Percentiles rank a stretch among this genome's conserved stretches.
phyloP scores from a whole-genome alignment of 1,140 invertebrate genomes.

The Solenopsis fugax region DNA sequence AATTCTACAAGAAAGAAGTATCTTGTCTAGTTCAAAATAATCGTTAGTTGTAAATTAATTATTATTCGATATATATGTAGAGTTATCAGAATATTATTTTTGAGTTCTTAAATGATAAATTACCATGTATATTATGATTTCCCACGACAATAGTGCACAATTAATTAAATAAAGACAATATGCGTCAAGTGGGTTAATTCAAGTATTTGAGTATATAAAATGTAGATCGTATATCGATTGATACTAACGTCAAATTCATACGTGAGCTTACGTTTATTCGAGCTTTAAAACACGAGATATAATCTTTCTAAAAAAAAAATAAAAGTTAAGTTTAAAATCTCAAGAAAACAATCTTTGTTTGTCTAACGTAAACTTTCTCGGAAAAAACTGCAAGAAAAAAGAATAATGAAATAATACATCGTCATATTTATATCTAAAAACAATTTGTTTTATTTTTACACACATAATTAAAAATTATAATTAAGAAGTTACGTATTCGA shows the following conservation, averaged over 20 bases:
- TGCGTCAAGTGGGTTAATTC: constrained; percentile 21
- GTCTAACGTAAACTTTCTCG: background rate
- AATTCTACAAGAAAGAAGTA: no score
- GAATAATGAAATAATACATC: background rate
- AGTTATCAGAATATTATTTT: background rate
- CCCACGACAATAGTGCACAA: background rate
- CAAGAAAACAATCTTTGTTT: background rate
- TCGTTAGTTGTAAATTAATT: no score
- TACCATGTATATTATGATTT: constrained; percentile 1
- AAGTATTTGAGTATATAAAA: background rate
- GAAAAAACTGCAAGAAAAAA: background rate
- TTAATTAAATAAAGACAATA: constrained; percentile 34
- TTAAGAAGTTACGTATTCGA: background rate
- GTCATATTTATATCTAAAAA: background rate
- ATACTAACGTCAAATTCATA: background rate
- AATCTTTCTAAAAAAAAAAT: background rate
- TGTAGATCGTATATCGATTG: background rate
- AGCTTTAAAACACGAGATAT: background rate
- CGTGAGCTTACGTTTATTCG: background rate
- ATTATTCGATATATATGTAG: background rate
- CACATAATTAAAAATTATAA: background rate
- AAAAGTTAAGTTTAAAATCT: background rate
- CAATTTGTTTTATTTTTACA: background rate
- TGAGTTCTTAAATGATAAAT: background rate
- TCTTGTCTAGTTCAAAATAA: no score